Base-by-base conservation (phyloP, 2,113 vertebrate species). In the Ardeotis arabs region DNA sequence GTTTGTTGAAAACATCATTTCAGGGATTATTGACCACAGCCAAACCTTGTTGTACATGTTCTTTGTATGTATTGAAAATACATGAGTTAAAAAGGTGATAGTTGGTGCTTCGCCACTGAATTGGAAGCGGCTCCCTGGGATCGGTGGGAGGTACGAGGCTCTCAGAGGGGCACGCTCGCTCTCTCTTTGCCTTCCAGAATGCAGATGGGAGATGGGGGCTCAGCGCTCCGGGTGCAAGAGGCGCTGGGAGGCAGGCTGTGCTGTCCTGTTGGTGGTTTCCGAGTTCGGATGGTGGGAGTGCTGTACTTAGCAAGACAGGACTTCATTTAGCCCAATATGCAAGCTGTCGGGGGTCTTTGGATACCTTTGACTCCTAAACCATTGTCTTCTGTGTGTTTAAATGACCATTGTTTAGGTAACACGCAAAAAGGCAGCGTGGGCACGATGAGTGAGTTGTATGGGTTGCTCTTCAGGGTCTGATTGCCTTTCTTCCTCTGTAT, bases 31-130 rank as follows among this genome's bases (percentile, higher is more conserved):
- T 96, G 95, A 94, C 97, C 95, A 96, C 56, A 72, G 95, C 64
- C 95, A 97, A 97, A 94, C 94, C 95, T 96, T 96, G 97, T 97
- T 97, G 97, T 96, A 95, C 95, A 96, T 81, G 96, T 96, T 95
- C 97, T 97, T 97, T 97, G 97, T 96, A 86, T 49, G 94, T 94
- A 81, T 97, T 95, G 94, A 95, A 96, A 97, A 97, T 86, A 79
- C 87, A 47, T 2, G 39, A 96, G 94, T 96, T 96, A 75, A 80
- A 94, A 96, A 96, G 93, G 95, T 91, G 94, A 95, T 95, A 89
- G 95, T 89, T 79, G 89, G 84, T 91, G 96, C 87, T 97, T 74
- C 62, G 89, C 84, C 41, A 44, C 74, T 53, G 96, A 93, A 94
- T 91, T 84, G 93, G 94, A 92, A 78, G 91, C 92, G 33, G 81